These are phyloP conservation scores for Muschampia plurimacula DNA, from an alignment of 2,888 invertebrate genomes.

Conservation along the genomic window DNA sequence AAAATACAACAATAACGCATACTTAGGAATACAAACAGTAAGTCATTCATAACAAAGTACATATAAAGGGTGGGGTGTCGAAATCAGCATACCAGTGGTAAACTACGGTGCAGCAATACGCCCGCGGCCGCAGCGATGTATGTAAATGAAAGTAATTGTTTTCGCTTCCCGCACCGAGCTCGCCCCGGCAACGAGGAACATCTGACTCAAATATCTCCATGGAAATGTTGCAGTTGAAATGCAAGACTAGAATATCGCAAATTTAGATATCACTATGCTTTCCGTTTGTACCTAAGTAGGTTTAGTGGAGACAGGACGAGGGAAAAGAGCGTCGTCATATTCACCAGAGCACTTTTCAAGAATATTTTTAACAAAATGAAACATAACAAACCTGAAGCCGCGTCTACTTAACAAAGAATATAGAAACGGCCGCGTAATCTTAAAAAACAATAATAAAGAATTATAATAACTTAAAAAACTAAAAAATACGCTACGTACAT, in stretches of 20 bases:
- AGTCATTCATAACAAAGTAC: neutral
- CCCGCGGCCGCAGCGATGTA: slow-evolving; percentile 46
- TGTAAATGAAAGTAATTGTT: slow-evolving; percentile 53
- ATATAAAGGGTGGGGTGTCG: slow-evolving; percentile 3
- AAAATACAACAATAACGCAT: neutral
- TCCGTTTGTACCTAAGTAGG: neutral
- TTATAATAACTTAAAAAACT: no score
- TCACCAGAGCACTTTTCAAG: no score
- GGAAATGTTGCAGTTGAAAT: slow-evolving; percentile 15
- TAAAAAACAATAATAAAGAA: no score
- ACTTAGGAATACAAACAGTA: neutral
- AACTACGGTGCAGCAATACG: slow-evolving; percentile 13
- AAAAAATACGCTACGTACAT: no score
- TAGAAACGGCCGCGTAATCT: slow-evolving; percentile 59
- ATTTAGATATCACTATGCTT: slow-evolving; percentile 1
- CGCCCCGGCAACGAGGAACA: slow-evolving; percentile 19
- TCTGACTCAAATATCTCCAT: slow-evolving; percentile 23
- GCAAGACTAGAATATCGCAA: slow-evolving; percentile 5
- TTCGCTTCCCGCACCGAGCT: slow-evolving; percentile 44
- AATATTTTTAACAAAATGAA: no score
- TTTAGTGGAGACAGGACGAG: no score
- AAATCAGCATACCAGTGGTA: slow-evolving; percentile 23
- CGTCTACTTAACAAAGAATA: slow-evolving; percentile 63
- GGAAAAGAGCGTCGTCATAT: no score
- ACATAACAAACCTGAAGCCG: no score